These are phyloP conservation scores for Vanessa tameamea DNA, from an alignment of 1,140 invertebrate species.

Conservation along the genomic window DNA sequence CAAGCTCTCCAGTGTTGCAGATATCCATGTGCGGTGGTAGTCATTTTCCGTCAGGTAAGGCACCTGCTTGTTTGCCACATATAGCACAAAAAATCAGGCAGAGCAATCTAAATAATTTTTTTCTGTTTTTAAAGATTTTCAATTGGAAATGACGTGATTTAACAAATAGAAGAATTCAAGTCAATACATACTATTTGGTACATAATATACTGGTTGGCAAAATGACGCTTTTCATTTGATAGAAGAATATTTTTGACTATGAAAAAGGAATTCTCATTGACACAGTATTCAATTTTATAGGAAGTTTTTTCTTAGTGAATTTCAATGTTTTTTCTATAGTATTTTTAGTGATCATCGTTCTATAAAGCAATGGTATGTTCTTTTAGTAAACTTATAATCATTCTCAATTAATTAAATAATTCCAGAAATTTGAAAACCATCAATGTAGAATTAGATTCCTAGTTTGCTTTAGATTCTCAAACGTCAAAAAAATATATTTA, in stretches of 20 bases:
- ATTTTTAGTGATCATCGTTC: neutral
- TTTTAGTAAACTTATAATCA: neutral
- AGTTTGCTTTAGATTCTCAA: too few species aligned
- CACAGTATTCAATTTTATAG: slow-evolving; percentile 13
- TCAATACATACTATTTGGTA: neutral
- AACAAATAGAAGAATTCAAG: neutral
- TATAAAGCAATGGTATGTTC: slow-evolving; percentile 12
- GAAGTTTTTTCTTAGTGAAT: slow-evolving; percentile 9
- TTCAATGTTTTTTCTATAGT: slow-evolving; percentile 16
- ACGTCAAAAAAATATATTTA: too few species aligned
- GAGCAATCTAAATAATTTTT: too few species aligned
- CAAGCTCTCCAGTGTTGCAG: too few species aligned
- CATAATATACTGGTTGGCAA: neutral
- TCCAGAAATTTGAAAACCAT: neutral
- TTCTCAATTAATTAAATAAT: neutral
- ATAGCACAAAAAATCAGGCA: too few species aligned
- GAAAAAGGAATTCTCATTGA: slow-evolving; percentile 23
- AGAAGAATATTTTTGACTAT: slow-evolving; percentile 23
- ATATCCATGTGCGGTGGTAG: too few species aligned
- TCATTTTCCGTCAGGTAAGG: too few species aligned
- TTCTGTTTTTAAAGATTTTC: neutral
- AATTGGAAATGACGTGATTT: neutral
- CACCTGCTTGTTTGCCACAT: too few species aligned
- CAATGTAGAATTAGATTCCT: too few species aligned
- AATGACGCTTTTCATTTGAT: slow-evolving; percentile 3